Percentiles rank a stretch among this genome's conserved stretches.
These are phyloP conservation scores for Nasonia vitripennis DNA, from an alignment of 1,140 invertebrate genomes.

Conservation along the genomic window DNA sequence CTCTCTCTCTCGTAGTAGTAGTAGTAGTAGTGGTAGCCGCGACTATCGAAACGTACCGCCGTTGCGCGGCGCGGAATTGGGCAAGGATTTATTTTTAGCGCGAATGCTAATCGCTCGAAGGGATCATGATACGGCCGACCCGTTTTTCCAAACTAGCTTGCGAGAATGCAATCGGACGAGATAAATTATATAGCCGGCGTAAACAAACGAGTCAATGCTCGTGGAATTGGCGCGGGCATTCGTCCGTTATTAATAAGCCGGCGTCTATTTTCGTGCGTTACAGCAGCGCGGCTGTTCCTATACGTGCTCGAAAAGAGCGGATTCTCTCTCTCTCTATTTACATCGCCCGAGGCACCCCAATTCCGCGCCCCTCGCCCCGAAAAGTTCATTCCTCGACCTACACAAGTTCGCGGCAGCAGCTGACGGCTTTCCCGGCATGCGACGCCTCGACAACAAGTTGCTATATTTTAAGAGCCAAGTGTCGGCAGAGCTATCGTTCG, in stretches of 20 bases:
- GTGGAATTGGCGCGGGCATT: neutral
- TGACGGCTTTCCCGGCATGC: too few species aligned
- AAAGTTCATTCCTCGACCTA: neutral
- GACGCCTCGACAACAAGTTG: neutral
- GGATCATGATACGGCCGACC: too few species aligned
- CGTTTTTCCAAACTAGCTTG: too few species aligned
- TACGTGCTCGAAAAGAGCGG: neutral
- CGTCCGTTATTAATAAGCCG: neutral
- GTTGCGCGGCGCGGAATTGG: neutral
- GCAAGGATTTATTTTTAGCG: neutral
- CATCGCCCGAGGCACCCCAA: neutral
- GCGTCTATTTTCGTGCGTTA: neutral
- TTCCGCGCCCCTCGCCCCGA: neutral
- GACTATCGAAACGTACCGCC: too few species aligned
- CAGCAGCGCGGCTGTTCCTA: neutral
- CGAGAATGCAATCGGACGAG: too few species aligned
- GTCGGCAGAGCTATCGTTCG: neutral
- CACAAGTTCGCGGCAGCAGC: too few species aligned
- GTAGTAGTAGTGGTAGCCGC: too few species aligned
- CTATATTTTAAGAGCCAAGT: too few species aligned
- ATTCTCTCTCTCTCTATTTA: neutral
- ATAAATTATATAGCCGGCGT: neutral
- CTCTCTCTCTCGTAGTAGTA: neutral
- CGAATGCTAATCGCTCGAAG: neutral
- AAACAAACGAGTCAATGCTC: conserved; percentile 1